Base-by-base conservation (phyloP, 2,888 invertebrate genomes). In the Lucinisca nassula region DNA sequence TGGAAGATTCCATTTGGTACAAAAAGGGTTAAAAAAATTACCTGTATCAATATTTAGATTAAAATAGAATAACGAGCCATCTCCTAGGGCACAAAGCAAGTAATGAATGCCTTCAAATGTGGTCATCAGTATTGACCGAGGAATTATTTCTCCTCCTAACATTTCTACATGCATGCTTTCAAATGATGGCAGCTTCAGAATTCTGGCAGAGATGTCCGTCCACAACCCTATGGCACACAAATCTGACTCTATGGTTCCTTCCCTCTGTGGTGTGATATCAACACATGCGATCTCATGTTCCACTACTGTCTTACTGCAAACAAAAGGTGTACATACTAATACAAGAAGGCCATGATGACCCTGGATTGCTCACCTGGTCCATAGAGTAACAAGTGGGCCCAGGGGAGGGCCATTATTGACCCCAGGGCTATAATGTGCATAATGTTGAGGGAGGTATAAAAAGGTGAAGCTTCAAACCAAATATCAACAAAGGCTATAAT, bases 21-120 rank as follows among this genome's bases (percentile, higher is more conserved):
- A n/a, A n/a, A n/a, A n/a, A n/a, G n/a, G n/a, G n/a, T n/a, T n/a
- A n/a, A n/a, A n/a, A n/a, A n/a, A n/a, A n/a, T n/a, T 92, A 96
- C 96, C 96, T 88, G 95, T 95, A 10, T 92, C 84, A 32, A 92
- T 97, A 95, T 98, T 98, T 85, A 99, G 97, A 0, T 97, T 98
- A 96, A 99, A 99, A 97, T 99, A 99, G 96, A 98, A 99, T 97
- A 99, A 98, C 27, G 99, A 98, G 0, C 99, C 99, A 96, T 99
- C 99, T 8, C 99, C 99, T 38, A 99, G 97, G 0, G 99, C 99
- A 94, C 96, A 96, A 84, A 97, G 93, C 58, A 97, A 87, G 90
- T 97, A 97, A 51, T 95, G 98, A 86, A 98, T 98, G 2, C 98
- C 98, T 96, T 99, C 99, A 96, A 99, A 98, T 78, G 98, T 98